Conservation (phyloP, 2,888 invertebrate genomes). For the Andrena chrysosceles region DNA sequence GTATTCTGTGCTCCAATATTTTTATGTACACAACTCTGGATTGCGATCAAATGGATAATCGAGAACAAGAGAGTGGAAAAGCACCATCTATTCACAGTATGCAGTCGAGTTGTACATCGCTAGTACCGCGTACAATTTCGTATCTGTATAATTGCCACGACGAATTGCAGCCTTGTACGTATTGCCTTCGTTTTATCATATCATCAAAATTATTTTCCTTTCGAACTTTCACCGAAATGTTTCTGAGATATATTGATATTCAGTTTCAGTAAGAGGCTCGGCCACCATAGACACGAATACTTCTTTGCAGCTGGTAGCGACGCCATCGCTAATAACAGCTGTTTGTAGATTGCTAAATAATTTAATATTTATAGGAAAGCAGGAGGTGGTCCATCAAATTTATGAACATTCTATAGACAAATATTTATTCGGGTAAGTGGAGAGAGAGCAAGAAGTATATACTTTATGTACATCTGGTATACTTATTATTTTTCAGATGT, state of each 20-base stretch:
- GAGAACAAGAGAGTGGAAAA: constrained; percentile 62
- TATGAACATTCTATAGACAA: constrained; percentile 85
- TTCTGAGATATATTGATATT: not conserved
- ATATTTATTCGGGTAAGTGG: constrained; percentile 85
- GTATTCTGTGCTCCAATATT: constrained; percentile 77
- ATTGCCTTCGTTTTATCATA: not conserved
- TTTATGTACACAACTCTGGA: constrained; percentile 78
- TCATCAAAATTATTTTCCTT: not conserved
- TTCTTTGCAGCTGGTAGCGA: constrained; percentile 80
- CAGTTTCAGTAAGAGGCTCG: constrained; percentile 72
- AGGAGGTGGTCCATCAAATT: constrained; percentile 83
- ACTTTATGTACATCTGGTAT: not conserved
- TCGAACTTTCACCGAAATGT: not conserved
- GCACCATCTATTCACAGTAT: constrained; percentile 62
- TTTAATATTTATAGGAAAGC: constrained; percentile 83
- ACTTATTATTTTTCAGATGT: constrained; percentile 78
- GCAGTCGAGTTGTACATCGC: constrained; percentile 66
- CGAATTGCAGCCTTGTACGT: constrained; percentile 76
- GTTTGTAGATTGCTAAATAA: constrained; percentile 85
- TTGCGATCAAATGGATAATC: constrained; percentile 62
- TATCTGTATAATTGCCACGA: constrained; percentile 78
- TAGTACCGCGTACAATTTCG: constrained; percentile 75
- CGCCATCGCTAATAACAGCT: constrained; percentile 85
- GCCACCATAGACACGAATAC: constrained; percentile 72
- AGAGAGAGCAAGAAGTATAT: not conserved